Conservation (phyloP, 2,888 invertebrate species). For the Amphipyra tragopoginis region DNA sequence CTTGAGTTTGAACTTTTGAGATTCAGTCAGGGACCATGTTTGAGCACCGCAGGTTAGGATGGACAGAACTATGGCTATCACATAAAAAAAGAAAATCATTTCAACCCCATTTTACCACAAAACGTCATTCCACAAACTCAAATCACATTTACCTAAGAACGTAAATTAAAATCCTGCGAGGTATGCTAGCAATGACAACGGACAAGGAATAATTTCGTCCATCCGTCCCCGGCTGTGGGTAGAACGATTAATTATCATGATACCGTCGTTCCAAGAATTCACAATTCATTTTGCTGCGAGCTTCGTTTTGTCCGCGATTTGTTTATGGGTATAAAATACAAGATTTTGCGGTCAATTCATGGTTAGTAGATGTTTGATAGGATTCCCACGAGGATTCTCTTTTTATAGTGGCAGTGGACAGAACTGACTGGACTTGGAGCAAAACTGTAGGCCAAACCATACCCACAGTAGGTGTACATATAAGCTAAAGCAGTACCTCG, state of each 20-base stretch:
- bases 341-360: not conserved
- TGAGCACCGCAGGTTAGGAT: too few relatives aligned
- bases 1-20: too few relatives aligned
- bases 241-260: slow-evolving; percentile 31
- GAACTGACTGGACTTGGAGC: too few relatives aligned
- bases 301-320: not conserved
- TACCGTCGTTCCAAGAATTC: slow-evolving; percentile 25
- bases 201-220: slow-evolving; percentile 51
- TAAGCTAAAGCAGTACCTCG: too few relatives aligned
- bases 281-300: slow-evolving; percentile 35
- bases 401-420: too few relatives aligned
- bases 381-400: too few relatives aligned
- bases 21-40: too few relatives aligned
- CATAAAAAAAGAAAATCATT: too few relatives aligned
- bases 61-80: too few relatives aligned
- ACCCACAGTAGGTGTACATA: too few relatives aligned
- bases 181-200: slow-evolving; percentile 41
- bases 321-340: not conserved
- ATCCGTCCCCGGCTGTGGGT: slow-evolving; percentile 25
- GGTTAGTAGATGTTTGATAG: not conserved
- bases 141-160: slow-evolving; percentile 11
- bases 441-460: too few relatives aligned
- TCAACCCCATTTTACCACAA: not conserved
- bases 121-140: slow-evolving; percentile 3
- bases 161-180: slow-evolving; percentile 33